Evolutionary conservation across 2,888 invertebrate genomes (phyloP).

Genomic region (Fissipunctia ypsillon): DNA sequence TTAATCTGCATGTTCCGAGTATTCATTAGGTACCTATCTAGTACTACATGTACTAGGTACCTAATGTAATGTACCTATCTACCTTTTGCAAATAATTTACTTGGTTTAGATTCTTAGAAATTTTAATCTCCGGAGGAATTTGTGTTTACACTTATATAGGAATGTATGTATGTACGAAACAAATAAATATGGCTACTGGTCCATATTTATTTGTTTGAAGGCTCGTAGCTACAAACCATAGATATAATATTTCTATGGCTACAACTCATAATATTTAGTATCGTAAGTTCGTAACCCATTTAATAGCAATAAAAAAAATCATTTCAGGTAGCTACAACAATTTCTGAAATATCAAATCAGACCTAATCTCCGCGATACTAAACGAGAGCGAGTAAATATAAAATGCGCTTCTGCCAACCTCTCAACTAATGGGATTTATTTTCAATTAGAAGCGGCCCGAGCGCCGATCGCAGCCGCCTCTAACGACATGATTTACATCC

Average conservation of each 20-base stretch:
- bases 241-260: no score
- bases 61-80: no score
- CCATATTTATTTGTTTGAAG: not conserved
- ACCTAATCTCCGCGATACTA: conserved; percentile 46
- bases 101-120: not conserved
- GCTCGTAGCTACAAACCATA: not conserved
- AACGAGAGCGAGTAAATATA: conserved; percentile 68
- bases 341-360: conserved; percentile 41
- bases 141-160: not conserved
- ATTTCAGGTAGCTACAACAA: not conserved
- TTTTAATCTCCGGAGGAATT: no score
- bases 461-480: conserved; percentile 75
- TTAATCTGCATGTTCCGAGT: not conserved
- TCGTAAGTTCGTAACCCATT: not conserved
- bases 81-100: no score
- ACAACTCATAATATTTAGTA: not conserved
- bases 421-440: conserved; percentile 83
- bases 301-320: not conserved
- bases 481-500: conserved; percentile 85
- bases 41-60: no score
- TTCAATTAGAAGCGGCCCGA: conserved; percentile 79
- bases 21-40: not conserved
- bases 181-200: not conserved
- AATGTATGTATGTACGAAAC: not conserved
- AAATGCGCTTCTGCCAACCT: conserved; percentile 73